These are phyloP conservation scores for Eupsittula cactorum DNA, from an alignment of 2,113 vertebrate species.

Conservation along the genomic window DNA sequence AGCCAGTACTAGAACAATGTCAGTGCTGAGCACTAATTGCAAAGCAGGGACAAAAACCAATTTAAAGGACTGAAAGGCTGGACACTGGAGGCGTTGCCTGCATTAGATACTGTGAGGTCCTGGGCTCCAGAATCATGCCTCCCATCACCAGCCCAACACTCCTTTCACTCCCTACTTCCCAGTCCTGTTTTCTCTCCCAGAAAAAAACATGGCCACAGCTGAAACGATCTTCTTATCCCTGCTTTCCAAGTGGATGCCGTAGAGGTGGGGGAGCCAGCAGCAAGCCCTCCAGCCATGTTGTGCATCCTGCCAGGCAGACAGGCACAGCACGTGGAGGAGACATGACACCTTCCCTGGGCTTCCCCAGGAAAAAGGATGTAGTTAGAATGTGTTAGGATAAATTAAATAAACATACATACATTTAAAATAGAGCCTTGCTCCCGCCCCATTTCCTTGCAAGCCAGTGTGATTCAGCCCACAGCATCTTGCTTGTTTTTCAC, in stretches of 20 bases:
- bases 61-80: fast-evolving
- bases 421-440: not conserved
- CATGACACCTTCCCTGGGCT: not conserved
- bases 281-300: not conserved
- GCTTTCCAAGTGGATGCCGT: not conserved
- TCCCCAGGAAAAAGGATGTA: not conserved
- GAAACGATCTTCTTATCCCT: not conserved
- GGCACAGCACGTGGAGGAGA: not conserved
- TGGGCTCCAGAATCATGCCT: not conserved
- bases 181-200: not conserved
- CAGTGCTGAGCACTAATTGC: not conserved
- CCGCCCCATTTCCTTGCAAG: not conserved
- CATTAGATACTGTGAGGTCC: fast-evolving
- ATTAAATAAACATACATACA: fast-evolving
- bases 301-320: not conserved
- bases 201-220: not conserved
- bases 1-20: not conserved
- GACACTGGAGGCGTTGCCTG: fast-evolving
- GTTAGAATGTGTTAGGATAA: not conserved
- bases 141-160: not conserved
- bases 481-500: not conserved
- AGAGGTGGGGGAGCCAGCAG: not conserved
- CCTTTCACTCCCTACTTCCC: not conserved
- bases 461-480: not conserved
- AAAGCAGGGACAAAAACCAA: not conserved